phyloP scores from a whole-genome alignment of 2,113 vertebrate species.

The Proterorhinus semilunaris region DNA sequence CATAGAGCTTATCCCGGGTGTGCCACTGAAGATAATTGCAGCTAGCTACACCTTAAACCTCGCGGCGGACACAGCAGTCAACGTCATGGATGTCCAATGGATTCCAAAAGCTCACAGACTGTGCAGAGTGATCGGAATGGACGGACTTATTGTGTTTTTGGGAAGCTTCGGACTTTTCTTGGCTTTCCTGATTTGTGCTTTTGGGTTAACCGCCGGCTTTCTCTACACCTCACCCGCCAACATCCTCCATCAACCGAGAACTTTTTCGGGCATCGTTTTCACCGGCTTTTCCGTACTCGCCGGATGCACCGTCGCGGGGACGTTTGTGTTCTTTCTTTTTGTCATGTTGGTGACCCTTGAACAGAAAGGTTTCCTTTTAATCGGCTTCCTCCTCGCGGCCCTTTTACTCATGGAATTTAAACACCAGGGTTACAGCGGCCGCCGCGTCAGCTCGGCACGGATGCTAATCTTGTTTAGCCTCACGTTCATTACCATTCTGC shows the following conservation, averaged over 20 bases:
- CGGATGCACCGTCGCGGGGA: not conserved
- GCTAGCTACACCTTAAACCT: not conserved
- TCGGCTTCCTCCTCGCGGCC: not conserved
- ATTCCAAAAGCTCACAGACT: not conserved
- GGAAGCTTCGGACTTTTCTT: not conserved
- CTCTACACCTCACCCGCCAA: not conserved
- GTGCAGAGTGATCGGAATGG: not conserved
- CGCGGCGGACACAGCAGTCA: not conserved
- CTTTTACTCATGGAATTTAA: not conserved
- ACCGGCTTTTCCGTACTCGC: not conserved
- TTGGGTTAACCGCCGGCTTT: not conserved
- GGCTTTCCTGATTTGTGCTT: not conserved
- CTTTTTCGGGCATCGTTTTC: not conserved
- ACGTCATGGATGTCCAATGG: not conserved
- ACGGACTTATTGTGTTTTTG: not conserved
- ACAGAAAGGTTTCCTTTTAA: not conserved
- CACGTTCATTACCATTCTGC: not conserved
- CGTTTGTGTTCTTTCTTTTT: not conserved
- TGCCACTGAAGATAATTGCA: not conserved
- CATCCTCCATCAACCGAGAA: not conserved
- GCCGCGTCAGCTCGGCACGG: not conserved
- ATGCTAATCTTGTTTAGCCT: slow-evolving; percentile 3
- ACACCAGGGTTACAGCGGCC: not conserved
- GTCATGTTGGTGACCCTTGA: not conserved
- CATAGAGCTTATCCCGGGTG: not conserved